Base-by-base conservation (phyloP, 1,140 invertebrate species). In the Drosophila suzukii region DNA sequence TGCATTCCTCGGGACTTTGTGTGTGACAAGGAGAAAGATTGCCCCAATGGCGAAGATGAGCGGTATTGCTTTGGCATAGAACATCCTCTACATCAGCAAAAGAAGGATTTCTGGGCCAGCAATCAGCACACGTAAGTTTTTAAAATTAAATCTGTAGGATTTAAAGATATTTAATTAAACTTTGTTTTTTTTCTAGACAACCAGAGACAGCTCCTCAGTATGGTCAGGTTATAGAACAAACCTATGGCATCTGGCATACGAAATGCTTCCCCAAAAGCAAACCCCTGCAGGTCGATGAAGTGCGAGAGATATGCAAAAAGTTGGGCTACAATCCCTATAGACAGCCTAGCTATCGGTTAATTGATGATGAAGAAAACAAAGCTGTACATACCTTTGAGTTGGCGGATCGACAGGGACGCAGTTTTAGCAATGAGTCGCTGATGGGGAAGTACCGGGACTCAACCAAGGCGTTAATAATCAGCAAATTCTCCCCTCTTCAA, bases 1-100 rank as follows among this genome's bases (percentile, higher is more conserved):
- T 97, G 96, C 75, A 93, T 97, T 24, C 93, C 95, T 0, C 92
- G 92, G 12, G 96, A 96, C 58, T 94, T 96, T 88, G 93, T 96
- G 1, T 97, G 96, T 81, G 96, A 97, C 77, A 95, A 94, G 12
- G 89, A 94, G 4, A 72, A 78, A 0, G 96, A 97, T 79, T 97
- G 96, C 91, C 94, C 94, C 1, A 93, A 94, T 65, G 94, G 94
- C 3, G 95, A 96, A 46, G 96, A 97, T 81, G 96, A 97, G 88
- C 70, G 77, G 6, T 41, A 88, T 7, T 96, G 95, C 56, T 82
- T 91, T 50, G 93, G 84, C n/a, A 67, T 93, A 12, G 81, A 92
- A 56, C 84, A 82, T 68, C 90, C 63, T 83, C 90, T 90, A 15
- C 60, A 81, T 13, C 53, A 71, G 49, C 61, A 78, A 44, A 79